Evolutionary conservation across 2,888 invertebrate genomes (phyloP), one percentile per base, ranked within the genome.

Genomic region (Hemistola chrysoprasaria): DNA sequence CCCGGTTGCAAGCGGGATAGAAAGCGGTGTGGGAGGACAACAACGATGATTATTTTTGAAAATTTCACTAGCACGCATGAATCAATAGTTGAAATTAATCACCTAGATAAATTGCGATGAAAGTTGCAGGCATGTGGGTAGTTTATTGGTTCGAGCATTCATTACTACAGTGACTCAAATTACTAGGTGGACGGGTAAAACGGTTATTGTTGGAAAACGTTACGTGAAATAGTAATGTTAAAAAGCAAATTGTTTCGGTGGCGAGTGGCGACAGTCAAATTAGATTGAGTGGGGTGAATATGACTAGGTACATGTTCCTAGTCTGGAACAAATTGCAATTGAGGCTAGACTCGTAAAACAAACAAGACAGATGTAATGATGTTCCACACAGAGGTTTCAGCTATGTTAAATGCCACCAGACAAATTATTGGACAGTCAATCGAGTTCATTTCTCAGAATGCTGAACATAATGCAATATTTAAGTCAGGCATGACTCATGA

Each of bases 11-110:
- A 35, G 50, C 41, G 35, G 50, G 50, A 56, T 65, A 78, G 78
- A 78, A 81, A 79, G 73, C 49, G n/a, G 65, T 65, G 82, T 83
- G 71, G 83, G 83, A 60, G 74, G 77, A 68, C 67, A 61, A 25
- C 50, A 46, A n/a, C n/a, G n/a, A 53, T 53, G 29, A 62, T 59
- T 62, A 60, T 54, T 57, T 61, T 56, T 42, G 34, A 30, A 36
- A 27, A 26, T 16, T 16, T 16, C 16, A 16, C 16, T 16, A 16
- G 4, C 16, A 16, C 16, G 2, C 16, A 16, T 16, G 16, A 16
- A 16, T 16, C 16, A 16, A 3, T 2, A 4, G 4, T 16, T 4
- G 4, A 16, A 3, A 2, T 16, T 4, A 16, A 3, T 16, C 2
- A 16, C 16, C 3, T 2, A 37, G 57, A 30, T 41, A 48, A 29